Evolutionary conservation across 2,888 invertebrate species (phyloP).

Genomic region (Mythimna pallens): DNA sequence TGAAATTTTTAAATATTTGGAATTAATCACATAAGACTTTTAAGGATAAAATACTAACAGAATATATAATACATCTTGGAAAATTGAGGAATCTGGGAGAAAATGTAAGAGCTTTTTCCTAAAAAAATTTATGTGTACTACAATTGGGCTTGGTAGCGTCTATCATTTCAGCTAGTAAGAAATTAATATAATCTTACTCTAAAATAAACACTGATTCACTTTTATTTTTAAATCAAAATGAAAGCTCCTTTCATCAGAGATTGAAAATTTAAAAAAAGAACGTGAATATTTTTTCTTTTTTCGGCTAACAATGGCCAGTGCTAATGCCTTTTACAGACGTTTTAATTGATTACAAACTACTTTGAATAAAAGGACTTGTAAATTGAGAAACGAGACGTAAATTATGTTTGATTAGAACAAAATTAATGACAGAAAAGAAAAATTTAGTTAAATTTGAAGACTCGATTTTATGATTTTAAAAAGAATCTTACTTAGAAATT

Average conservation of each 20-base stretch:
- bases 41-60: neutral
- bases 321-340: conserved; percentile 20
- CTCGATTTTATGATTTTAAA: neutral
- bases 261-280: conserved; percentile 20
- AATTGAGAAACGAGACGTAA: neutral
- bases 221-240: conserved; percentile 17
- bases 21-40: neutral
- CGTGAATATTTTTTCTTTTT: neutral
- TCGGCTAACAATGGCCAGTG: conserved; percentile 25
- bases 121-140: neutral
- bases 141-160: neutral
- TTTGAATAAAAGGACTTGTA: conserved; percentile 20
- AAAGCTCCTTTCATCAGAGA: conserved; percentile 7
- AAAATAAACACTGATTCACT: neutral
- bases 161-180: neutral
- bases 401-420: conserved; percentile 2
- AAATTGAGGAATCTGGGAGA: neutral
- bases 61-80: too few species aligned
- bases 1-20: neutral
- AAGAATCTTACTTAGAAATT: neutral
- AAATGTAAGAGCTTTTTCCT: neutral
- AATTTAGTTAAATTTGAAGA: neutral
- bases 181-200: neutral
- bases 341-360: conserved; percentile 15
- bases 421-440: neutral